phyloP scores from a whole-genome alignment of 2,113 vertebrate species.

The Aegypius monachus region DNA sequence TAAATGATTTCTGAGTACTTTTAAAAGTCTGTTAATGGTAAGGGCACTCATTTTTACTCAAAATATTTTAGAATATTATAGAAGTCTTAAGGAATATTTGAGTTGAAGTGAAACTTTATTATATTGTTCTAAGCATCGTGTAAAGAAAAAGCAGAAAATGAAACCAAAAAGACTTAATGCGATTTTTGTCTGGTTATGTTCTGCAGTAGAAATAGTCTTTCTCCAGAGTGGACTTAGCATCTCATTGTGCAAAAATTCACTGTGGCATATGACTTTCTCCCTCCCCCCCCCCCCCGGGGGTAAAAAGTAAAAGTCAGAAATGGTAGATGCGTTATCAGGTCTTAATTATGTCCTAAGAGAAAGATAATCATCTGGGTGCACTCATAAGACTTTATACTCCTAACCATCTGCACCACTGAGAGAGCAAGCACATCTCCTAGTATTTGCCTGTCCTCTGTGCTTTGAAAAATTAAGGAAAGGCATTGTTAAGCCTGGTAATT shows the following conservation, averaged over 20 bases:
- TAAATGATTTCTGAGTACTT: background rate
- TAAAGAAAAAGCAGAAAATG: background rate
- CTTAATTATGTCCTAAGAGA: background rate
- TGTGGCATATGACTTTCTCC: background rate
- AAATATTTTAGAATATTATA: background rate
- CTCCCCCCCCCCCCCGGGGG: background rate
- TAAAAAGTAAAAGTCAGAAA: background rate
- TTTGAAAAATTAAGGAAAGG: background rate
- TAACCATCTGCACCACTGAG: background rate
- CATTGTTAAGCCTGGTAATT: background rate
- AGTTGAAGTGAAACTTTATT: accelerated
- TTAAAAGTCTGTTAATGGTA: accelerated
- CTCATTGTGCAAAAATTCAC: background rate
- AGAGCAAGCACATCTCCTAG: background rate
- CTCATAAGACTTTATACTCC: background rate
- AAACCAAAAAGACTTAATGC: background rate
- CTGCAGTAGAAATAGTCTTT: background rate
- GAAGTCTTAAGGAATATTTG: background rate
- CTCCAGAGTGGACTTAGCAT: background rate
- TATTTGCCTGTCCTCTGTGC: background rate
- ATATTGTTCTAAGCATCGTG: background rate
- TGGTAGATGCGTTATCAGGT: background rate
- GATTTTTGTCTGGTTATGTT: background rate
- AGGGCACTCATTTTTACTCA: background rate
- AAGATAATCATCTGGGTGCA: background rate